Evolutionary conservation across 2,888 invertebrate species (phyloP), one percentile per base, ranked within the genome.

Genomic region (Volucella zonaria): DNA sequence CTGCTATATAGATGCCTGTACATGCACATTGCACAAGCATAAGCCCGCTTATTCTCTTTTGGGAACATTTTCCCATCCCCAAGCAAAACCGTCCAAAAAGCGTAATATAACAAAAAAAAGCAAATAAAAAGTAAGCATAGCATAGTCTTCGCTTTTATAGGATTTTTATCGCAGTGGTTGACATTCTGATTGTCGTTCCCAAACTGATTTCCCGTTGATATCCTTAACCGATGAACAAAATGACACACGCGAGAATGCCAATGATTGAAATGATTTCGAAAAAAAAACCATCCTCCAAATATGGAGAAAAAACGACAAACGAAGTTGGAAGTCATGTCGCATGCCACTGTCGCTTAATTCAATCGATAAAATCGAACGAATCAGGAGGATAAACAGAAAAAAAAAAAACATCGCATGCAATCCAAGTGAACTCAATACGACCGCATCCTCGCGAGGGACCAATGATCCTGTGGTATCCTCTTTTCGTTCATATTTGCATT

Each of bases 191-290:
- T 82, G 82, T 75, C 78, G 71, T 78, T 80, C 56, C 77, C 82
- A 76, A 86, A 86, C 74, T 86, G 82, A 86, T 82, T 82, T 79
- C 81, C 73, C 81, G 81, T 81, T 85, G 85, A 85, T 85, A 73
- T 85, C 85, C 85, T 85, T 85, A 81, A 85, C 85, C 85, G 62
- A 81, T 56, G 81, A 77, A 52, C 81, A 81, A 62, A 80, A 76
- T 56, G 76, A 77, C 62, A 85, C 61, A 61, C 62, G 23, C 73
- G 81, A 68, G 56, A 67, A 76, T 71, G 66, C 49, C 31, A 51
- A 47, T 78, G 78, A 82, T 76, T 76, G 71, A 85, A 82, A 85
- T 81, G 58, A 77, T 81, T 61, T 66, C 59, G 18, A 40, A 58
- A 15, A 52, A 52, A 54, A 45, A 18, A 11, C 6, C 23, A 6